Conservation (phyloP, 2,888 invertebrate species). For the Subacronicta megacephala region DNA sequence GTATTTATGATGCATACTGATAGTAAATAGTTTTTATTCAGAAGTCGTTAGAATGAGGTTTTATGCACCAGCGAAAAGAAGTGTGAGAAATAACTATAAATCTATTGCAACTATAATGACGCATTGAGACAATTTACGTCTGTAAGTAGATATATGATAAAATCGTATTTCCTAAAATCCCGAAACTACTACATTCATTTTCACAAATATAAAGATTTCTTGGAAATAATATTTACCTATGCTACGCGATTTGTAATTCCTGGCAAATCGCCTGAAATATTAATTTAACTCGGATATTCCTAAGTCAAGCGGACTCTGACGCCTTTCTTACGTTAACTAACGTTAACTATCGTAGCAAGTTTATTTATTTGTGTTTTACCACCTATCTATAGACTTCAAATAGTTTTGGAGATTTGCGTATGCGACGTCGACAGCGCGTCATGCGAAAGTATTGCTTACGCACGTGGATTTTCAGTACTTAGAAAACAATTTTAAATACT, state of each 20-base stretch:
- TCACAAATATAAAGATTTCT: conserved; percentile 7
- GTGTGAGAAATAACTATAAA: too few relatives aligned
- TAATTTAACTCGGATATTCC: conserved; percentile 32
- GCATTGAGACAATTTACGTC: conserved; percentile 9
- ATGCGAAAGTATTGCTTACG: background rate
- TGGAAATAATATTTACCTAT: conserved; percentile 12
- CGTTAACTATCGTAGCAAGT: conserved; percentile 12
- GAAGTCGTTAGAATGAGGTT: too few relatives aligned
- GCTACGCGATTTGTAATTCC: conserved; percentile 34
- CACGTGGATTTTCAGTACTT: too few relatives aligned
- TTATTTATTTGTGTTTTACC: conserved; percentile 32
- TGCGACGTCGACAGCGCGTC: conserved; percentile 37
- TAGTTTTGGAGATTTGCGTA: conserved; percentile 5
- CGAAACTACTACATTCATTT: conserved; percentile 8
- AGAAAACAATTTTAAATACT: too few relatives aligned
- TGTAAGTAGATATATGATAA: conserved; percentile 8
- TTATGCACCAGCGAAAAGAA: too few relatives aligned
- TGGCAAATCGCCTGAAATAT: conserved; percentile 43
- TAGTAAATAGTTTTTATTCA: too few relatives aligned
- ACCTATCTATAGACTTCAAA: conserved; percentile 8
- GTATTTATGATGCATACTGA: too few relatives aligned
- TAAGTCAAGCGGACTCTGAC: conserved; percentile 35
- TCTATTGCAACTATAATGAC: conserved; percentile 13
- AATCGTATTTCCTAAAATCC: background rate
- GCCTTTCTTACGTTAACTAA: conserved; percentile 26